Percentiles rank a stretch among this genome's conserved stretches.
Conservation (phyloP, 2,113 vertebrate species). For the Trematomus loennbergii region DNA sequence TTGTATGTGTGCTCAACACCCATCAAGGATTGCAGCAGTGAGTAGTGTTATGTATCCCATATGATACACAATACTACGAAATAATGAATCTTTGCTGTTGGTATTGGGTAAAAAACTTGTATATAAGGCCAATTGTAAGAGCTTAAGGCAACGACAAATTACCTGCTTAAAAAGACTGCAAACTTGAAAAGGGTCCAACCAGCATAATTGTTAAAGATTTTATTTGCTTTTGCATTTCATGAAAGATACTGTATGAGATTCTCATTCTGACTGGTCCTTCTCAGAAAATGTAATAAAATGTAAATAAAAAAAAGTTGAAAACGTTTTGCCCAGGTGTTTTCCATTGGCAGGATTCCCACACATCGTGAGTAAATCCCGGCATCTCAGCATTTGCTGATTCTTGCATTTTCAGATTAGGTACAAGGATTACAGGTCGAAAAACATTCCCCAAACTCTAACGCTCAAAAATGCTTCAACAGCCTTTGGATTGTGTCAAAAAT, state of each 20-base stretch:
- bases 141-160: background rate
- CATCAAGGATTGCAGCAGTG: too few relatives aligned
- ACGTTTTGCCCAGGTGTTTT: background rate
- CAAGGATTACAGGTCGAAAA: background rate
- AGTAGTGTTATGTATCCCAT: background rate
- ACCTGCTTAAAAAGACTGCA: background rate
- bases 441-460: constrained; percentile 1
- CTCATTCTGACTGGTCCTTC: background rate
- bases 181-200: background rate
- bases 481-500: background rate
- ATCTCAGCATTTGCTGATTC: constrained; percentile 6
- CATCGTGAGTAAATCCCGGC: constrained; percentile 4
- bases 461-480: background rate
- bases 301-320: background rate
- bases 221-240: constrained; percentile 1
- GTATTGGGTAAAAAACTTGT: background rate
- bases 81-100: background rate
- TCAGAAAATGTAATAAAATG: background rate
- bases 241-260: background rate
- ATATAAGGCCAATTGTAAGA: background rate
- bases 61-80: too few relatives aligned
- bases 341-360: background rate
- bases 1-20: background rate
- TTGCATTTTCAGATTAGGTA: constrained; percentile 6
- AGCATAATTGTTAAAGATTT: background rate